Conservation (phyloP, 1,140 invertebrate species). For the Ostrea edulis region DNA sequence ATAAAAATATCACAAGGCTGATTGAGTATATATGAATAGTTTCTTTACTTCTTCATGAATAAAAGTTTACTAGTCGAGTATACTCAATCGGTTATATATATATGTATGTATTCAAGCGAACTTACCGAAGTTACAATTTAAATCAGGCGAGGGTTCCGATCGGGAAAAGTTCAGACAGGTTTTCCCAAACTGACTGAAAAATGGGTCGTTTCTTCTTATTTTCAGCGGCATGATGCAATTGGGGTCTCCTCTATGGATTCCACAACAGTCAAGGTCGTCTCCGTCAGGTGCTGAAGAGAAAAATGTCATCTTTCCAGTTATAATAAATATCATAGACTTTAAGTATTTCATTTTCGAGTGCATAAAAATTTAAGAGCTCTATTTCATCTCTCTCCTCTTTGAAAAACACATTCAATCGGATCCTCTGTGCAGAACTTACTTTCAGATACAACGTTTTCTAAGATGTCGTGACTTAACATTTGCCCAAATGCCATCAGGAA, state of each 20-base stretch:
- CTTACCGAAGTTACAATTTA: not conserved
- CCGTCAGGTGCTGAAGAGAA: not conserved
- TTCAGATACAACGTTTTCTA: not conserved
- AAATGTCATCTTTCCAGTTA: too few species aligned
- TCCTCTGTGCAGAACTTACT: not conserved
- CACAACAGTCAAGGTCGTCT: not conserved
- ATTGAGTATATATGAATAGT: too few species aligned
- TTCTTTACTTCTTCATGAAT: too few species aligned
- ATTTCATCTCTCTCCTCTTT: too few species aligned
- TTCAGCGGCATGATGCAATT: not conserved
- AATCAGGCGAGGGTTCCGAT: not conserved
- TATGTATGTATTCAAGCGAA: not conserved
- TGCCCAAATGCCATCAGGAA: not conserved
- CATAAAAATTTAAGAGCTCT: too few species aligned
- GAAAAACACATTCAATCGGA: too few species aligned
- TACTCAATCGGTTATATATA: too few species aligned
- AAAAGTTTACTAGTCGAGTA: too few species aligned
- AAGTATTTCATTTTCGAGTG: too few species aligned
- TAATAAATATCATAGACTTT: too few species aligned
- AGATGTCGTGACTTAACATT: not conserved
- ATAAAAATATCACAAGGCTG: too few species aligned
- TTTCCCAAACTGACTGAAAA: not conserved
- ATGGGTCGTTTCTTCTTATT: not conserved
- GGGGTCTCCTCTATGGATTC: not conserved
- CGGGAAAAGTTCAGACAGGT: not conserved